Base-by-base conservation (phyloP, 2,888 invertebrate genomes). In the Dilophus febrilis region DNA sequence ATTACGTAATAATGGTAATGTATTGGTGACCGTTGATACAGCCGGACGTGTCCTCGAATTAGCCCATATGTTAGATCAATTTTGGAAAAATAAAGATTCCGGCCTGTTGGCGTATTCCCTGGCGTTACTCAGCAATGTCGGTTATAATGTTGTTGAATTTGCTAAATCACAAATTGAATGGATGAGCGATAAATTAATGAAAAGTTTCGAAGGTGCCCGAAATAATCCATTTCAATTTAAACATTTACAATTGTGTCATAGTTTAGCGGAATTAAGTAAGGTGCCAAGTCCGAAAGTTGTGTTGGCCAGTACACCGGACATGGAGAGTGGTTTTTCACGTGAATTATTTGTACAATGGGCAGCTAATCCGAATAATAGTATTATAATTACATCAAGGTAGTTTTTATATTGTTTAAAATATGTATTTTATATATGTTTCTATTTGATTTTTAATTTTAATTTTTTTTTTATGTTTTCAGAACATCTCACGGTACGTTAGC, bases 101-200 rank as follows among this genome's bases (percentile, higher is more conserved):
- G 97, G 97, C 0, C 67, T 98, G 4, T 76, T 91, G 44, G 87
- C 92, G 0, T 98, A 97, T 61, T 91, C 92, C 0, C 64, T 98
- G 37, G 88, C 92, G 1, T 66, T 98, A 40, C 66, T 98, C 2
- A 97, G 88, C 51, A 94, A 97, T 57, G 94, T 98, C 43, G 90
- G 92, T 57, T 97, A 94, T 54, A 97, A 97, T 57, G 97, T 97
- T 0, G 87, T 97, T 2, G 97, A 97, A 61, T 97, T 97, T 64
- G 97, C 98, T 2, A 98, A 97, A 60, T 92, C 92, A 0, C 92
- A 83, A 72, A 92, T 98, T 48, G 98, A 98, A 64, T 98, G 97
- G 98, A 98, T 99, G 98, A 92, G 92, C 56, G 97, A 98, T 55
- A 97, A 95, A 56, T 66, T 99, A 32, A 91, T 95, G 70, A 77